These are phyloP conservation scores for Penaeus vannamei DNA, from an alignment of 1,140 invertebrate genomes.

Conservation along the genomic window DNA sequence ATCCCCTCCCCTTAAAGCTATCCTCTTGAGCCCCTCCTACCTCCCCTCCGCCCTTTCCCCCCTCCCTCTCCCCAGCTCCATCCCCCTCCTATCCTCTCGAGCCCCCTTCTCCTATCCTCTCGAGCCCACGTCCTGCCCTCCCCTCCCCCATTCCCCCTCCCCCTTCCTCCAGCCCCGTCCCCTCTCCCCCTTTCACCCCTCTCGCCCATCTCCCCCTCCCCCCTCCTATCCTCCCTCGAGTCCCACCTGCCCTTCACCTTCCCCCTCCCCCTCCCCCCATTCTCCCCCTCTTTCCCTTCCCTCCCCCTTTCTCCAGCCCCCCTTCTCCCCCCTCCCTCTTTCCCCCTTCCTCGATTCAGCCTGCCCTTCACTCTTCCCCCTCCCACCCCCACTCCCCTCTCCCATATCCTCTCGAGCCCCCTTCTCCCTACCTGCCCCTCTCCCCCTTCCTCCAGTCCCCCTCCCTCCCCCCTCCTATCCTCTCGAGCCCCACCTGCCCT, in stretches of 20 bases:
- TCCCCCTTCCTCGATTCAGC: not conserved
- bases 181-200: not conserved
- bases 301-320: too few relatives aligned
- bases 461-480: too few relatives aligned
- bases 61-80: too few relatives aligned
- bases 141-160: too few relatives aligned
- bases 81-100: not conserved
- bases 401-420: not conserved
- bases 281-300: not conserved
- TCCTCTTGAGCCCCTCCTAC: too few relatives aligned
- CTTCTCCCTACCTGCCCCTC: not conserved
- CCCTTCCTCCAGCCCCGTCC: too few relatives aligned
- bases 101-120: too few relatives aligned
- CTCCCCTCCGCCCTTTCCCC: too few relatives aligned
- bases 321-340: too few relatives aligned
- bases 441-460: not conserved
- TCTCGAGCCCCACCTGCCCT: too few relatives aligned
- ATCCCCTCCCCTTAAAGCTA: not conserved
- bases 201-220: not conserved
- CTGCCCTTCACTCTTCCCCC: slow-evolving; percentile 6
- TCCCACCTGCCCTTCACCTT: too few relatives aligned
- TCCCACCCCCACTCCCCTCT: not conserved
- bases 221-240: not conserved
- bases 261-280: too few relatives aligned
- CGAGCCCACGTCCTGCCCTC: not conserved